These are phyloP conservation scores for Plodia interpunctella DNA, from an alignment of 1,140 invertebrate genomes.

Conservation along the genomic window DNA sequence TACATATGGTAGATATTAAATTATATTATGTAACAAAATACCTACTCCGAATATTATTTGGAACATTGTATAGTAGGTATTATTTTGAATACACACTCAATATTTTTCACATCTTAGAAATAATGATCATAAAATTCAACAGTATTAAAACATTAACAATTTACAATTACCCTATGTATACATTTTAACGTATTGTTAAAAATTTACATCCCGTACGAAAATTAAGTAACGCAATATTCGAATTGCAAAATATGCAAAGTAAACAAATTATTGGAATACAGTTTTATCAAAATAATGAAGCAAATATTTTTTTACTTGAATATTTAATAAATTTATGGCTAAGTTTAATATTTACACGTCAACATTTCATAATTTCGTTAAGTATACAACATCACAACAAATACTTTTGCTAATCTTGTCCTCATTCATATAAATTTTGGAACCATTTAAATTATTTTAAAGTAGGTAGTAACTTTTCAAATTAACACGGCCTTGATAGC, in stretches of 20 bases:
- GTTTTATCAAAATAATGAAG: not conserved
- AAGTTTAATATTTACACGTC: constrained; percentile 2
- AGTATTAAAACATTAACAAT: constrained; percentile 44
- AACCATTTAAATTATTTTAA: too few relatives aligned
- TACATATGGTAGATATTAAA: not conserved
- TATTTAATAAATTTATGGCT: not conserved
- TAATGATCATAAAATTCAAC: constrained; percentile 40
- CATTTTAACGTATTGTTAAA: constrained; percentile 21
- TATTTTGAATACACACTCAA: not conserved
- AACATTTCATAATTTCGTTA: constrained; percentile 5
- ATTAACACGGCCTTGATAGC: not conserved
- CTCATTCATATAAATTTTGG: too few relatives aligned
- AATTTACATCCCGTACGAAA: constrained; percentile 31
- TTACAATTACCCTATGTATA: constrained; percentile 28
- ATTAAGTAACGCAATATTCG: constrained; percentile 13
- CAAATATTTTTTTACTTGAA: not conserved
- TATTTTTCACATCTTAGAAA: constrained; percentile 27
- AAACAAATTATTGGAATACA: not conserved
- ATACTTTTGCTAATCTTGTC: not conserved
- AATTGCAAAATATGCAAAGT: constrained; percentile 1
- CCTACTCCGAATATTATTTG: constrained; percentile 5
- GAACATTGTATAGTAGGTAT: constrained; percentile 1
- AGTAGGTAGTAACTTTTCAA: not conserved
- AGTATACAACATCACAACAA: constrained; percentile 1
- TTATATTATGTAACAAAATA: constrained; percentile 8